These are phyloP conservation scores for Vanessa atalanta DNA, from an alignment of 1,140 invertebrate genomes.

Conservation along the genomic window DNA sequence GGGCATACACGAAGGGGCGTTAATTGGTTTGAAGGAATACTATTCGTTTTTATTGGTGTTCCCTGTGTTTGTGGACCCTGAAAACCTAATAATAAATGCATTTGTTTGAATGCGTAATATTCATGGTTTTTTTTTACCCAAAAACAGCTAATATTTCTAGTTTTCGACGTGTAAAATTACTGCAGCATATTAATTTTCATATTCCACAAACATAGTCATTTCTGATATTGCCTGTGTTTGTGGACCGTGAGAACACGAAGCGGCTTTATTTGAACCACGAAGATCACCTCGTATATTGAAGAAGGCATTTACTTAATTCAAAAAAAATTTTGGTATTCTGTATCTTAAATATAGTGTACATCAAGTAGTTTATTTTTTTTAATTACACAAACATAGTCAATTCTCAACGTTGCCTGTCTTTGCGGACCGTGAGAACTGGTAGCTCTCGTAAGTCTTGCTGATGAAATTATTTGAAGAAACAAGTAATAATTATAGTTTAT, in stretches of 20 bases:
- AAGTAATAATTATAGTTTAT: too few species aligned
- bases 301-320: neutral
- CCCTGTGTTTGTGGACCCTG: neutral
- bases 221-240: neutral
- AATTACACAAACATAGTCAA: constrained; percentile 5
- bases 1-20: too few species aligned
- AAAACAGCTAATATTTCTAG: too few species aligned
- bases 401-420: neutral
- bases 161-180: too few species aligned
- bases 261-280: neutral
- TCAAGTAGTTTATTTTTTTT: neutral
- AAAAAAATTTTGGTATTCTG: too few species aligned
- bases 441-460: too few species aligned
- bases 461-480: too few species aligned
- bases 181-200: neutral
- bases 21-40: too few species aligned
- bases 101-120: too few species aligned
- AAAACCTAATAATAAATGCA: neutral
- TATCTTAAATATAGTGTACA: too few species aligned
- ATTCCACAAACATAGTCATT: constrained; percentile 13
- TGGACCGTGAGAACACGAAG: constrained; percentile 7
- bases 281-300: neutral
- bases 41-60: neutral
- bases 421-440: neutral
- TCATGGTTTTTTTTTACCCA: too few species aligned